Percentiles rank a stretch among this genome's conserved stretches.
phyloP scores from a whole-genome alignment of 2,113 vertebrate species.

The Strix aluco region DNA sequence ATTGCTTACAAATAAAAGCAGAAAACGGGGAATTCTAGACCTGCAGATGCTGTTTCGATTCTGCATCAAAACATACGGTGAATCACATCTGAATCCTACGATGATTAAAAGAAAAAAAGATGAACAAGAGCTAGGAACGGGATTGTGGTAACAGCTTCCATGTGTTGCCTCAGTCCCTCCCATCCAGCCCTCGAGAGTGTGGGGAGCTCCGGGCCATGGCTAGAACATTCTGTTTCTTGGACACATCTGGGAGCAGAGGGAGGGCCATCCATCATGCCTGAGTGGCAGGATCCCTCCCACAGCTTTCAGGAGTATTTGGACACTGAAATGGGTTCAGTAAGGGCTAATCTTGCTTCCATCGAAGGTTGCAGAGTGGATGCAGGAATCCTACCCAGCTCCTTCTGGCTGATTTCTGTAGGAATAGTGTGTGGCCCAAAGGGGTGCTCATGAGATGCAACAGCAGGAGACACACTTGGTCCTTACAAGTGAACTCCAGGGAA shows the following conservation, averaged over 20 bases:
- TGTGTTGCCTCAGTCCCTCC: conserved; percentile 56
- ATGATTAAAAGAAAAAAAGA: conserved; percentile 37
- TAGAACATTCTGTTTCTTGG: conserved; percentile 65
- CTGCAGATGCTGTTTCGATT: conserved; percentile 41
- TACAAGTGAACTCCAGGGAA: background rate
- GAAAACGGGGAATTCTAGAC: background rate
- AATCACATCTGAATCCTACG: conserved; percentile 3
- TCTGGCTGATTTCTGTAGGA: background rate
- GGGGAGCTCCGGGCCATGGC: conserved; percentile 21
- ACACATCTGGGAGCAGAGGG: conserved; percentile 44
- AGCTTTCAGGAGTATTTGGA: background rate
- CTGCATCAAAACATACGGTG: conserved; percentile 15
- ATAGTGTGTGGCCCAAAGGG: background rate
- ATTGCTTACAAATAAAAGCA: background rate
- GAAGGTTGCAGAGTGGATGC: background rate
- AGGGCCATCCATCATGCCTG: conserved; percentile 36
- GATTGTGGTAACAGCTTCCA: conserved; percentile 58
- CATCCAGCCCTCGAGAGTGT: conserved; percentile 1
- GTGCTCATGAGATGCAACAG: background rate
- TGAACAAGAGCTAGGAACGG: background rate
- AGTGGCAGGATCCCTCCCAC: conserved; percentile 52
- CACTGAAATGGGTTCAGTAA: background rate
- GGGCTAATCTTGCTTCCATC: background rate
- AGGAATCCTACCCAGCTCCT: background rate
- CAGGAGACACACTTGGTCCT: background rate